Percentiles rank a stretch among this genome's conserved stretches.
Evolutionary conservation across 2,113 vertebrate genomes (phyloP).

Genomic region (Euleptes europaea): DNA sequence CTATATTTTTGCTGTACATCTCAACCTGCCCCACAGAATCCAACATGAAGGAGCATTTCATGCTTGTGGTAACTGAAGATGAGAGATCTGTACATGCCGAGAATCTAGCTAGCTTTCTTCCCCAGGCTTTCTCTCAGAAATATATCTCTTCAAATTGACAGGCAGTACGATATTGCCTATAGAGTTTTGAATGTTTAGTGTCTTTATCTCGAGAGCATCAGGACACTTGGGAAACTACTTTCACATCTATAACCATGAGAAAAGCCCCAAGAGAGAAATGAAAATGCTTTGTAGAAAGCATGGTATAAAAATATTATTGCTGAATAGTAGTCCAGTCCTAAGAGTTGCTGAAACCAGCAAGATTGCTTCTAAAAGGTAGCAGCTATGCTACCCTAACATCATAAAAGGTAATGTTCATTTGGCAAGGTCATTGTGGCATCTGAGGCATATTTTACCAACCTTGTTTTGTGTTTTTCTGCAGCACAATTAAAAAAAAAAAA

Average conservation of each 20-base stretch:
- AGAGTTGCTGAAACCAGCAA: not conserved
- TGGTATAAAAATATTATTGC: not conserved
- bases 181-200: not conserved
- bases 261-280: not conserved
- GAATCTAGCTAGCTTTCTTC: not conserved
- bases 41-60: not conserved
- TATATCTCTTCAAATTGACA: not conserved
- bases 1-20: not conserved
- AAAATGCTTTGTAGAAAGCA: not conserved
- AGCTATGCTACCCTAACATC: not conserved
- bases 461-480: not conserved
- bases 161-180: not conserved
- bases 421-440: not conserved
- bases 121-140: not conserved
- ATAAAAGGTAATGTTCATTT: not conserved
- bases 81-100: not conserved
- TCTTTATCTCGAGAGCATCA: not conserved
- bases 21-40: not conserved
- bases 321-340: not conserved
- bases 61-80: not conserved
- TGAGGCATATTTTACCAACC: not conserved
- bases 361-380: not conserved
- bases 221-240: not conserved
- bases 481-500: not conserved
- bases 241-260: not conserved